A percentile compares a stretch with the other conserved stretches of the same genome.
phyloP scores from a whole-genome alignment of 2,113 vertebrate genomes.

The Campylomormyrus numenius region DNA sequence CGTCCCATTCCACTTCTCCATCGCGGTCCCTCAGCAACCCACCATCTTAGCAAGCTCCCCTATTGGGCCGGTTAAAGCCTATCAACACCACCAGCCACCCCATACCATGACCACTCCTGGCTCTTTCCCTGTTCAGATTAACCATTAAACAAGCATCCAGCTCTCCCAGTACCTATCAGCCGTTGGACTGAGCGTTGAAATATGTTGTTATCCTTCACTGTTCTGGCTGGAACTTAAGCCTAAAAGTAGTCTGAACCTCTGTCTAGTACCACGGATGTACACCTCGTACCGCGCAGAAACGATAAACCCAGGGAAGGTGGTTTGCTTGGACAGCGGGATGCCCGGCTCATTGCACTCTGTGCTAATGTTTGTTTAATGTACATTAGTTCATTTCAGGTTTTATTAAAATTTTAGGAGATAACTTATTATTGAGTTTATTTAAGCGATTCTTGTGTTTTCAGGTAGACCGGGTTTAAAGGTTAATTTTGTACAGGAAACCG shows the following conservation, averaged over 20 bases:
- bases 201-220: neutral
- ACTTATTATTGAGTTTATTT: neutral
- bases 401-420: neutral
- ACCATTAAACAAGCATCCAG: constrained; percentile 54
- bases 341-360: neutral
- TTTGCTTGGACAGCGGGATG: neutral
- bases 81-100: constrained; percentile 51
- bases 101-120: constrained; percentile 32
- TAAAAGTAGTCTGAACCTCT: neutral
- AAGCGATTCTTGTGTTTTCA: neutral
- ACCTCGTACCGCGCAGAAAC: neutral
- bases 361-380: neutral
- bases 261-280: neutral
- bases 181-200: neutral
- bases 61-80: constrained; percentile 56
- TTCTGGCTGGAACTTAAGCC: neutral
- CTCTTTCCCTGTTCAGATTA: constrained; percentile 50
- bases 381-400: neutral
- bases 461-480: neutral
- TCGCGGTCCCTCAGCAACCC: constrained; percentile 45
- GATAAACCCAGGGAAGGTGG: neutral
- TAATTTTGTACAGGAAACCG: neutral
- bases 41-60: constrained; percentile 47
- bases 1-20: constrained; percentile 36
- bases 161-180: constrained; percentile 44